phyloP scores from a whole-genome alignment of 2,797 vertebrate species.

The Diplodus sargus region DNA sequence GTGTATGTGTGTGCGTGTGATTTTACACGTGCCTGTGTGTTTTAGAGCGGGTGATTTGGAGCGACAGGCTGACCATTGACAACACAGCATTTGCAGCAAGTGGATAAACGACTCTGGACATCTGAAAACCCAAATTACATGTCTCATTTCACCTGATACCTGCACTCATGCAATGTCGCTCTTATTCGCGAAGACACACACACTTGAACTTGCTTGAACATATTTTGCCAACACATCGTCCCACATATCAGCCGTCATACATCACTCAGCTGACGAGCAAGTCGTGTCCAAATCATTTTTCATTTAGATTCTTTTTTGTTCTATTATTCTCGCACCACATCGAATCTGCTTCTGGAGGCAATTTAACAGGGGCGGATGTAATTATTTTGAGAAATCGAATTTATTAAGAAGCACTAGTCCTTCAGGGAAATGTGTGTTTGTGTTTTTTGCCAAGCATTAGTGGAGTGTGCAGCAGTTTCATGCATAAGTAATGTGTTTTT shows the following conservation, averaged over 20 bases:
- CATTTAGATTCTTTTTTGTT: slow-evolving; percentile 4
- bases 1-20: neutral
- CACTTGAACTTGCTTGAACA: neutral
- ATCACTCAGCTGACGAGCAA: slow-evolving; percentile 20
- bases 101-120: neutral
- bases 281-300: neutral
- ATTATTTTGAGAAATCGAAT: slow-evolving; percentile 5
- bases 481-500: neutral
- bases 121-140: slow-evolving; percentile 20
- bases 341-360: slow-evolving; percentile 2
- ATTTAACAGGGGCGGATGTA: neutral
- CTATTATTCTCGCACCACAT: neutral
- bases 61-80: slow-evolving; percentile 10
- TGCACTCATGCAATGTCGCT: neutral
- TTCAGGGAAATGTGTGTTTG: neutral
- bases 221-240: neutral
- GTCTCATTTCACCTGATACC: slow-evolving; percentile 16
- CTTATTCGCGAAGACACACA: neutral
- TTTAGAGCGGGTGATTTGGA: slow-evolving; percentile 1
- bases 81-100: neutral
- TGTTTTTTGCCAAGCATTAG: neutral
- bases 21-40: neutral
- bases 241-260: neutral
- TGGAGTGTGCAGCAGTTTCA: neutral
- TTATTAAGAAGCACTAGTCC: neutral